These are phyloP conservation scores for Lamprotornis superbus DNA, from an alignment of 2,113 vertebrate species.

Conservation along the genomic window DNA sequence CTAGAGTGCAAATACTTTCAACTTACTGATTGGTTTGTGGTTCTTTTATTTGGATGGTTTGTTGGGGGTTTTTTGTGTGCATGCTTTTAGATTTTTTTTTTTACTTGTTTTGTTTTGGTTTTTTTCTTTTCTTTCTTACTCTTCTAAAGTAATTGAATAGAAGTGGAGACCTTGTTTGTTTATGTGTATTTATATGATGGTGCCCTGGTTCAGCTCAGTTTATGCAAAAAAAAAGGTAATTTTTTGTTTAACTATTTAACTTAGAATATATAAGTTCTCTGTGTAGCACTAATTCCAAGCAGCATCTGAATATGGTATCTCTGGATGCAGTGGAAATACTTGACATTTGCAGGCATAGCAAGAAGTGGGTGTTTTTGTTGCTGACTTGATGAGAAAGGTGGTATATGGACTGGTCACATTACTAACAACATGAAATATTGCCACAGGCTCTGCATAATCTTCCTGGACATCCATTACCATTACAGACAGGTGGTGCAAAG, in stretches of 20 bases:
- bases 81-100: background rate
- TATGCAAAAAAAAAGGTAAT: background rate
- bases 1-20: background rate
- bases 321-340: background rate
- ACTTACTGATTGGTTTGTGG: background rate
- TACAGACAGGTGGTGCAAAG: background rate
- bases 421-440: background rate
- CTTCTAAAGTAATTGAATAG: background rate
- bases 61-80: fast-evolving
- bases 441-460: background rate
- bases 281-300: background rate
- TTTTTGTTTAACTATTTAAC: background rate
- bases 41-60: background rate
- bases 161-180: background rate
- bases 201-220: background rate
- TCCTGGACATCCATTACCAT: background rate
- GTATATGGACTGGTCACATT: background rate
- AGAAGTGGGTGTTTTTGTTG: background rate
- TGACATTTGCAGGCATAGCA: background rate
- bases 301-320: background rate
- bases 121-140: background rate
- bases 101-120: fast-evolving
- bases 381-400: background rate
- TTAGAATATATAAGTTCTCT: background rate
- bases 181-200: background rate